A percentile compares a stretch with the other conserved stretches of the same genome.
phyloP scores from a whole-genome alignment of 2,113 vertebrate species.

The Arizona elegans region DNA sequence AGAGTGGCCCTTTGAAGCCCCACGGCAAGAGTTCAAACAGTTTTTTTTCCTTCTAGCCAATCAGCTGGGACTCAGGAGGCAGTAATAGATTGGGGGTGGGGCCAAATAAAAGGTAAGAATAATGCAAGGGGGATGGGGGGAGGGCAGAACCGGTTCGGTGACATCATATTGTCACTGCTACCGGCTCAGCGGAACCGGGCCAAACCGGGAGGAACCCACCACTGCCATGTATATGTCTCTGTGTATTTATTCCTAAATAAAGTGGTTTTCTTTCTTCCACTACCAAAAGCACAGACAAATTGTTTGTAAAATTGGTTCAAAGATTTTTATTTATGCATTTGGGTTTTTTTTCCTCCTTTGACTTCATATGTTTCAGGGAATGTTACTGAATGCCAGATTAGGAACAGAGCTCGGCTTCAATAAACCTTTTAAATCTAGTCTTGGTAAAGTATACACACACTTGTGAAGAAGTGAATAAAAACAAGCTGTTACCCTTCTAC shows the following conservation, averaged over 20 bases:
- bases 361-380: neutral
- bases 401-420: neutral
- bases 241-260: slow-evolving; percentile 10
- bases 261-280: slow-evolving; percentile 3
- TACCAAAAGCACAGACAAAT: neutral
- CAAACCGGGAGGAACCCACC: too few species aligned
- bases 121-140: too few species aligned
- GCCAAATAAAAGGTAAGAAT: too few species aligned
- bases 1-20: too few species aligned
- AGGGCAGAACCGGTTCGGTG: too few species aligned
- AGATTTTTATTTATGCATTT: neutral
- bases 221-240: neutral
- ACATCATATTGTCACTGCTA: too few species aligned
- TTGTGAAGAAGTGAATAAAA: neutral
- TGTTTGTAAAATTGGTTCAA: neutral
- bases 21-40: too few species aligned
- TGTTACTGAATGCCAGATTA: neutral
- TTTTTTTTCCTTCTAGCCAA: too few species aligned
- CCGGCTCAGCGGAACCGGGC: too few species aligned
- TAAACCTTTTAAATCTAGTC: neutral
- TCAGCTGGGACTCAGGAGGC: too few species aligned
- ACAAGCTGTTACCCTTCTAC: neutral
- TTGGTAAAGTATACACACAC: neutral
- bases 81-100: too few species aligned
- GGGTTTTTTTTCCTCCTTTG: neutral